These are phyloP conservation scores for Cryptoleucopteryx plumbea DNA, from an alignment of 2,113 vertebrate genomes.

Conservation along the genomic window DNA sequence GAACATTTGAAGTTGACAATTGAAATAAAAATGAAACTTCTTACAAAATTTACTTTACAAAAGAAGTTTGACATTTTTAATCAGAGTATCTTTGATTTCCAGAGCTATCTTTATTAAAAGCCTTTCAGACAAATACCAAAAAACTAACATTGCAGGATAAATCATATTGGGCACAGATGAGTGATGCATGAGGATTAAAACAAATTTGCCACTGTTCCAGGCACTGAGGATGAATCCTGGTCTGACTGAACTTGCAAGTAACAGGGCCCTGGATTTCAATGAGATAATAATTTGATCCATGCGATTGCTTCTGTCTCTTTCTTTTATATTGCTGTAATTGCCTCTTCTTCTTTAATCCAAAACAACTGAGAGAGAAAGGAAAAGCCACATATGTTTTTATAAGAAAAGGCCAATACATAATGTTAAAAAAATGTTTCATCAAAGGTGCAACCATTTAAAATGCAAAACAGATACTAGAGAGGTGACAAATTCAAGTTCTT, in stretches of 20 bases:
- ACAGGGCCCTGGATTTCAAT: constrained; percentile 23
- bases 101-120: neutral
- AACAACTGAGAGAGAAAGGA: constrained; percentile 53
- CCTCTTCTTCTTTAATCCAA: constrained; percentile 46
- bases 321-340: constrained; percentile 56
- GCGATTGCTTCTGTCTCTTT: constrained; percentile 36
- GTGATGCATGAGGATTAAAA: neutral
- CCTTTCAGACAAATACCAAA: neutral
- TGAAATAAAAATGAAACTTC: neutral
- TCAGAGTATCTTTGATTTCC: neutral
- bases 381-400: constrained; percentile 34
- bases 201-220: constrained; percentile 33
- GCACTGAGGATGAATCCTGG: neutral
- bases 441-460: constrained; percentile 43
- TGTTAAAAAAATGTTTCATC: constrained; percentile 38
- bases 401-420: constrained; percentile 3
- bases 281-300: constrained; percentile 58
- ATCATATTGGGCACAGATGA: constrained; percentile 38
- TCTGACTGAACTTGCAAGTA: constrained; percentile 6
- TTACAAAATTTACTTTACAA: neutral
- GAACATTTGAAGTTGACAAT: neutral
- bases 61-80: neutral
- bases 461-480: constrained; percentile 27
- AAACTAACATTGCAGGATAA: neutral
- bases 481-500: constrained; percentile 18